Evolutionary conservation across 2,888 invertebrate genomes (phyloP).

Genomic region (Mythimna albipuncta): DNA sequence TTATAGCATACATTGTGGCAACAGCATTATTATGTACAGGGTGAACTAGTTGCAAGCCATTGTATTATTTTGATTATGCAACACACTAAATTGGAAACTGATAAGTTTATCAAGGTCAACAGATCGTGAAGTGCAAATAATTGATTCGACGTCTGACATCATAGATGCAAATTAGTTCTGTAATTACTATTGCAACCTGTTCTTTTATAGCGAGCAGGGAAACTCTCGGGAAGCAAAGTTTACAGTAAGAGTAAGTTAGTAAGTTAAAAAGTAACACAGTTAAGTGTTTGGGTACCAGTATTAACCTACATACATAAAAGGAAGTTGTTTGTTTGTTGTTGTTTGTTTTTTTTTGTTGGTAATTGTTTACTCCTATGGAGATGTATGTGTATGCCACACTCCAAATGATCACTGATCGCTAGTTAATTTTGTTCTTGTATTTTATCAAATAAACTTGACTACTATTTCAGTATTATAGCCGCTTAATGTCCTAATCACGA

Average conservation of each 20-base stretch:
- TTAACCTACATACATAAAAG: too few species aligned
- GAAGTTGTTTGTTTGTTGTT: too few species aligned
- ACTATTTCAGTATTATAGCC: neutral
- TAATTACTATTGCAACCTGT: neutral
- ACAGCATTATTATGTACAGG: slow-evolving; percentile 41
- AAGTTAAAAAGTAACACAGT: neutral
- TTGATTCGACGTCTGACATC: slow-evolving; percentile 13
- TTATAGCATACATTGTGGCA: slow-evolving; percentile 54
- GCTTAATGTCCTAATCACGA: slow-evolving; percentile 37
- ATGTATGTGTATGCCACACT: too few species aligned
- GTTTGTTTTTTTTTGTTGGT: too few species aligned
- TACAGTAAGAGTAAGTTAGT: neutral
- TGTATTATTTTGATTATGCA: slow-evolving; percentile 46
- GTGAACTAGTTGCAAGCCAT: slow-evolving; percentile 39
- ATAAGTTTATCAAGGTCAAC: slow-evolving; percentile 44
- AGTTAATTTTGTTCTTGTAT: neutral
- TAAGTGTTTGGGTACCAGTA: neutral
- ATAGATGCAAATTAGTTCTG: slow-evolving; percentile 38
- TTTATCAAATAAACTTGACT: slow-evolving; percentile 1
- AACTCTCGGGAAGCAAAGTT: neutral
- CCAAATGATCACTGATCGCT: neutral
- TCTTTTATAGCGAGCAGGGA: neutral
- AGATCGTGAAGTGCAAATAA: slow-evolving; percentile 20
- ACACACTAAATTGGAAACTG: slow-evolving; percentile 42
- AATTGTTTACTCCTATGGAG: too few species aligned